A percentile compares a stretch with the other conserved stretches of the same genome.
Evolutionary conservation across 2,113 vertebrate genomes (phyloP).

Genomic region (Nematolebias whitei): DNA sequence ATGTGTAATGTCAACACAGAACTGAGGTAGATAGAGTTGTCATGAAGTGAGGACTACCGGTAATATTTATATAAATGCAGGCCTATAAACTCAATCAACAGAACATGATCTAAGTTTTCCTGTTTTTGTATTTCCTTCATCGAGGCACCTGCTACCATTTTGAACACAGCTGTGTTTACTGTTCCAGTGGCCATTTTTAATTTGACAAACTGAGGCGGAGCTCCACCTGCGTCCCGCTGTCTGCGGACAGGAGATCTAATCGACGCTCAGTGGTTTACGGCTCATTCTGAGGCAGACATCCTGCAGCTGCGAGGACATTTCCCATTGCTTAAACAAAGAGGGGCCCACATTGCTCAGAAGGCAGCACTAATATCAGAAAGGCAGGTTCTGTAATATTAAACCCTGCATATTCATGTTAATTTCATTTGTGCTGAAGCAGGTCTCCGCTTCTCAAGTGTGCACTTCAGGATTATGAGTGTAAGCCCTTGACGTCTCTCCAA

Average conservation of each 20-base stretch:
- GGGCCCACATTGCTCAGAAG: slow-evolving; percentile 46
- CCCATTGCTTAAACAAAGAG: slow-evolving; percentile 51
- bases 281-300: slow-evolving; percentile 29
- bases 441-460: slow-evolving; percentile 21
- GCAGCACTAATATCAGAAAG: slow-evolving; percentile 52
- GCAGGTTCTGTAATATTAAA: slow-evolving; percentile 33
- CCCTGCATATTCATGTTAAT: slow-evolving; percentile 50
- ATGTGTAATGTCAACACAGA: too few species aligned
- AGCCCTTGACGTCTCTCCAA: slow-evolving; percentile 6
- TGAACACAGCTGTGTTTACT: neutral
- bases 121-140: too few species aligned
- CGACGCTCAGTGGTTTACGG: slow-evolving; percentile 42
- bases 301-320: slow-evolving; percentile 49
- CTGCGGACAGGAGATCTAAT: slow-evolving; percentile 46
- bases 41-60: too few species aligned
- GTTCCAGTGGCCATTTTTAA: slow-evolving; percentile 44
- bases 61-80: too few species aligned
- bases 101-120: too few species aligned
- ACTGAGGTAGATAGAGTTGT: too few species aligned
- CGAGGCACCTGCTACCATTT: too few species aligned
- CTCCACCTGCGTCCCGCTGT: too few species aligned
- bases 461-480: slow-evolving; percentile 13
- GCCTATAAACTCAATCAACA: too few species aligned
- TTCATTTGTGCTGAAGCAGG: slow-evolving; percentile 41
- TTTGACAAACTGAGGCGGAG: too few species aligned